A percentile compares a stretch with the other conserved stretches of the same genome.
Conservation (phyloP, 2,113 vertebrate species). For the Axis porcinus region DNA sequence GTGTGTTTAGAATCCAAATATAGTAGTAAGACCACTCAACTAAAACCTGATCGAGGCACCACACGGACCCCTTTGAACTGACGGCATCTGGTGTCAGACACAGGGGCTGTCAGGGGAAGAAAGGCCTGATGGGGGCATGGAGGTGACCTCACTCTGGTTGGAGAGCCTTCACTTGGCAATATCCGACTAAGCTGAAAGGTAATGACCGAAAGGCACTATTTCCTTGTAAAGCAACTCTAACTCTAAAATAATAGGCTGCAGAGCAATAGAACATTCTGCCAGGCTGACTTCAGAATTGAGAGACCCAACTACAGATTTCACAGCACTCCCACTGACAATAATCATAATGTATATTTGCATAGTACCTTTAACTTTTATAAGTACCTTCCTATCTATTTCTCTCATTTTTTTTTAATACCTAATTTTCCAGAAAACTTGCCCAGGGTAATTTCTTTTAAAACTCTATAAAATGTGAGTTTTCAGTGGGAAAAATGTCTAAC, state of each 20-base stretch:
- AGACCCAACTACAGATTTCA: background rate
- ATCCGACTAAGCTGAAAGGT: background rate
- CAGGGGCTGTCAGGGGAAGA: background rate
- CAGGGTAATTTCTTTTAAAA: background rate
- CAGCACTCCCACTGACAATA: background rate
- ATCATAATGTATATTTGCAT: background rate
- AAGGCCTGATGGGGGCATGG: background rate
- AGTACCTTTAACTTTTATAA: background rate
- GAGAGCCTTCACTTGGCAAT: background rate
- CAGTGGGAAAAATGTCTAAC: background rate
- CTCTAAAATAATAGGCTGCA: background rate
- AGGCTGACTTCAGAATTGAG: background rate
- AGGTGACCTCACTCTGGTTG: background rate
- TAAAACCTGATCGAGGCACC: background rate
- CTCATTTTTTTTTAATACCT: background rate
- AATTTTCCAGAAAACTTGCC: conserved; percentile 12
- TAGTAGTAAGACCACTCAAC: background rate
- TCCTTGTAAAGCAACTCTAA: background rate
- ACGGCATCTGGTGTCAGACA: fast-evolving
- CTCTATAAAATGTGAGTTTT: background rate
- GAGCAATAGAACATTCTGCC: background rate
- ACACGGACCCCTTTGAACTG: background rate
- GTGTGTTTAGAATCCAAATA: background rate
- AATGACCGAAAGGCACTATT: background rate
- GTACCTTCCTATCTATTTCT: background rate